phyloP scores from a whole-genome alignment of 2,888 invertebrate species.

The Tenodera sinensis region DNA sequence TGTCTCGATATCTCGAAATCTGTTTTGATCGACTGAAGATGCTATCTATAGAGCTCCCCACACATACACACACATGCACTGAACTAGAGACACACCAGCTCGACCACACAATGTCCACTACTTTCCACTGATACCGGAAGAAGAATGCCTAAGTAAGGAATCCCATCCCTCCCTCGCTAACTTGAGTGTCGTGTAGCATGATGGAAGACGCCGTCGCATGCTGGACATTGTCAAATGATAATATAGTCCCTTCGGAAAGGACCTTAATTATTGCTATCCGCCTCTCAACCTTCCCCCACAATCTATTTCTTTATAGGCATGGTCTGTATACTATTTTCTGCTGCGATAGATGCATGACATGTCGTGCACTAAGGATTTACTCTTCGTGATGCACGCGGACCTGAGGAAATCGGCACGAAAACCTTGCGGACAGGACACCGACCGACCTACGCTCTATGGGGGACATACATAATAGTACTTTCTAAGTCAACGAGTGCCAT shows the following conservation, averaged over 20 bases:
- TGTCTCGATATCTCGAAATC: too few species aligned
- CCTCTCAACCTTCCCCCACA: background rate
- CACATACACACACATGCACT: background rate
- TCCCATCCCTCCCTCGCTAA: background rate
- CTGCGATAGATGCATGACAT: background rate
- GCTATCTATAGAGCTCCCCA: background rate
- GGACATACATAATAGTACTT: too few species aligned
- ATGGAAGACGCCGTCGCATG: background rate
- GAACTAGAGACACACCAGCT: background rate
- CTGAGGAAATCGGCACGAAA: background rate
- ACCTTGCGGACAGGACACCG: background rate
- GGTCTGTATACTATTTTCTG: background rate
- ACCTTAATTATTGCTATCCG: constrained; percentile 1
- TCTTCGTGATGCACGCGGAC: background rate
- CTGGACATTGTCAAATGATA: background rate
- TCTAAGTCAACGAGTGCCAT: too few species aligned
- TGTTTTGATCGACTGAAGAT: too few species aligned
- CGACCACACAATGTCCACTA: background rate
- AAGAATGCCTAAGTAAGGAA: background rate
- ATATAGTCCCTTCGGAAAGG: background rate
- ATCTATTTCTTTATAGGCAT: background rate
- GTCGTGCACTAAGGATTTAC: background rate
- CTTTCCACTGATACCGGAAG: background rate
- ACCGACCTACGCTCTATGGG: background rate
- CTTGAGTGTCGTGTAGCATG: background rate